A percentile compares a stretch with the other conserved stretches of the same genome.
Evolutionary conservation across 2,797 vertebrate species (phyloP).

Genomic region (Sylvilagus floridanus): DNA sequence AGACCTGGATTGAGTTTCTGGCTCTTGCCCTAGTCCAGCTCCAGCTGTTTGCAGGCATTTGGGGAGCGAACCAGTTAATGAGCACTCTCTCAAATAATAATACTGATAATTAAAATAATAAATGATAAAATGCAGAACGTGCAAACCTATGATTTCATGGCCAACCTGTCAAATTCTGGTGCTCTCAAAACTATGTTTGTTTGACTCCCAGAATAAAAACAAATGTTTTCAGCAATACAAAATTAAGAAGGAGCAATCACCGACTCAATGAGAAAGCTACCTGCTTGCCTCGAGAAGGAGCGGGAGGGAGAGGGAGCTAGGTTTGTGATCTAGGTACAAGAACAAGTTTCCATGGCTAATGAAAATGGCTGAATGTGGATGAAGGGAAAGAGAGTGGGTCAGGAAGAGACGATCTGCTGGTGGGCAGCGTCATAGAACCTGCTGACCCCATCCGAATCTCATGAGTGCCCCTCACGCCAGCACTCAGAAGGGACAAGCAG

Average conservation of each 20-base stretch:
- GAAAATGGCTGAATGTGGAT: background rate
- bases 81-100: too few species aligned
- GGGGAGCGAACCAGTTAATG: too few species aligned
- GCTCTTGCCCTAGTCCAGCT: too few species aligned
- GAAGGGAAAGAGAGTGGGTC: background rate
- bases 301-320: background rate
- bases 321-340: background rate
- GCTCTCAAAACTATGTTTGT: background rate
- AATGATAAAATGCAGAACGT: background rate
- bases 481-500: constrained; percentile 51
- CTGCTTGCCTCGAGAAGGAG: background rate
- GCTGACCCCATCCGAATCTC: constrained; percentile 39
- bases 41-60: too few species aligned
- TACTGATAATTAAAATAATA: too few species aligned
- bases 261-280: background rate
- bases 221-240: background rate
- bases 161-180: background rate
- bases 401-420: constrained; percentile 23
- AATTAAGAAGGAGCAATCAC: background rate
- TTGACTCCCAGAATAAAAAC: background rate
- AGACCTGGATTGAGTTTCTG: too few species aligned
- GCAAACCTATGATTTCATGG: background rate
- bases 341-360: background rate
- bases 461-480: background rate
- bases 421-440: background rate